Base-by-base conservation (phyloP, 1,140 invertebrate species). In the Neodiprion virginianus region DNA sequence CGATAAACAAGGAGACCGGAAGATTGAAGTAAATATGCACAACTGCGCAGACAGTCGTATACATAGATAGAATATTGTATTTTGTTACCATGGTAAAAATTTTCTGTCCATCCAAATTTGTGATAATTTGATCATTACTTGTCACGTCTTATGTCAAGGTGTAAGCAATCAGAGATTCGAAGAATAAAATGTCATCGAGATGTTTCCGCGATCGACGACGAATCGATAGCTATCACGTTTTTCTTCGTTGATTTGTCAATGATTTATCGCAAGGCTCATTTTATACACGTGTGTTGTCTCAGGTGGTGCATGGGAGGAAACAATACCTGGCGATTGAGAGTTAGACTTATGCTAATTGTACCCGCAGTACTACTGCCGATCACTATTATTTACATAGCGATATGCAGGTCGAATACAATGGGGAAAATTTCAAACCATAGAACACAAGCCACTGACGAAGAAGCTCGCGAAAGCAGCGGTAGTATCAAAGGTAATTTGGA, bases 251-350 rank as follows among this genome's bases (percentile, higher is more conserved):
- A 40, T 40, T 40, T 40, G 5, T 40, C 5, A 40, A 40, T 3
- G 28, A 40, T 3, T 40, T 40, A 40, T 40, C 28, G 28, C 5
- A 1, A 40, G 28, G 28, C 28, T 40, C 28, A 40, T 40, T 40
- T 2, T 40, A 5, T 0, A 40, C 28, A 40, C 28, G 14, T 40
- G 14, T 40, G 12, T 71, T 71, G 17, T 21, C 48, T 65, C 75
- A 86, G 86, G 81, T 87, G 86, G 84, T 86, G 86, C 70, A 83
- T 84, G 77, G 84, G 83, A 28, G 82, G 83, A 67, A 85, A 81
- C 75, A 80, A 86, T 75, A 79, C 80, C 76, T 83, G 85, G 79
- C 79, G 85, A 14, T 82, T 83, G 17, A 79, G 86, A 69, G 80
- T 86, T 50, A 83, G 83, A 74, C 77, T 85, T 71, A 85, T 87